Conservation (phyloP, 2,888 invertebrate genomes). For the Norana najaformis region DNA sequence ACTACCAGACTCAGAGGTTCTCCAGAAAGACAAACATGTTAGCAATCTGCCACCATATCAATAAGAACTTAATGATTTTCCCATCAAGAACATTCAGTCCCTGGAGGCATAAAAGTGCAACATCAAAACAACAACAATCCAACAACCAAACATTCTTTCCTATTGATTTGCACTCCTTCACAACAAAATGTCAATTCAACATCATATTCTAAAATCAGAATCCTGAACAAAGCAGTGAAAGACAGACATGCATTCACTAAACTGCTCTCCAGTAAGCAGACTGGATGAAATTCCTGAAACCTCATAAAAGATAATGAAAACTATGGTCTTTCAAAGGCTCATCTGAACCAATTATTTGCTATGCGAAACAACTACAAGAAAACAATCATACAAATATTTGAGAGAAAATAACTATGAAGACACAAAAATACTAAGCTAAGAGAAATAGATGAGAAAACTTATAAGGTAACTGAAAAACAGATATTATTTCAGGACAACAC, state of each 20-base stretch:
- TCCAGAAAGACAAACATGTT: background rate
- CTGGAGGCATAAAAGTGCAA: background rate
- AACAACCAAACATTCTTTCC: background rate
- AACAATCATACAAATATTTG: background rate
- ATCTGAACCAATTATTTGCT: background rate
- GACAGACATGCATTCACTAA: background rate
- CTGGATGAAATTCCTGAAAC: background rate
- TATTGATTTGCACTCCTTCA: no score
- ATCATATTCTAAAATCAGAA: background rate
- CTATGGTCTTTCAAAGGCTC: no score
- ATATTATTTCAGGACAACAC: background rate
- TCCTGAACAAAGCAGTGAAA: background rate
- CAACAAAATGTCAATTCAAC: no score
- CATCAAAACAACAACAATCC: background rate
- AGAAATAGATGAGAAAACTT: background rate
- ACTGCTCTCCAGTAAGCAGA: background rate
- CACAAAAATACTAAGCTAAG: background rate
- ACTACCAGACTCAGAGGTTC: background rate
- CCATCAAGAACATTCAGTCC: background rate
- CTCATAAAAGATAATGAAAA: background rate
- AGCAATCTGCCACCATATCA: background rate
- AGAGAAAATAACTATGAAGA: slow-evolving; percentile 5
- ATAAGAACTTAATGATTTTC: background rate
- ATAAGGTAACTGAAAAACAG: background rate
- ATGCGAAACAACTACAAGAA: background rate